A percentile compares a stretch with the other conserved stretches of the same genome.
Conservation (phyloP, 2,797 vertebrate species). For the Cheirogaleus major region DNA sequence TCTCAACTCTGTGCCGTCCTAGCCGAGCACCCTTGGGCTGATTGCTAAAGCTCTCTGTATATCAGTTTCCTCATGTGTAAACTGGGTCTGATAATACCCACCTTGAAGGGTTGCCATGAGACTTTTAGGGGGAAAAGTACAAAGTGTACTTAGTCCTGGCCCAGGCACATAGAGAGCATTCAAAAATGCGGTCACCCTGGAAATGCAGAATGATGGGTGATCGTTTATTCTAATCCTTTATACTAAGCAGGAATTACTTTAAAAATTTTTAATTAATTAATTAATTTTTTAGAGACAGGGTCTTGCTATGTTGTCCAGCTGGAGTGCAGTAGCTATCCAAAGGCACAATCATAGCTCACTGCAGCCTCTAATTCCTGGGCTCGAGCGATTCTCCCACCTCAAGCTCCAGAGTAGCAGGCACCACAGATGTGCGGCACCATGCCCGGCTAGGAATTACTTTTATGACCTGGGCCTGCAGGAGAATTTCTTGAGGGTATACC, state of each 20-base stretch:
- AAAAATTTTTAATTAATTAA: not conserved
- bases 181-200: not conserved
- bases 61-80: slow-evolving; percentile 17
- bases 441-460: not conserved
- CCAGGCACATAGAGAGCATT: not conserved
- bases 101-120: not conserved
- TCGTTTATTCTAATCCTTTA: not conserved
- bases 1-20: not conserved
- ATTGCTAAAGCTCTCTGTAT: not conserved
- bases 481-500: not conserved
- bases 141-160: not conserved
- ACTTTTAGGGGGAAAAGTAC: not conserved
- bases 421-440: not conserved
- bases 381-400: not conserved
- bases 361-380: not conserved
- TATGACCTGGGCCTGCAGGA: not conserved
- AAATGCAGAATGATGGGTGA: not conserved
- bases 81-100: not conserved
- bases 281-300: not conserved
- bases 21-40: not conserved
- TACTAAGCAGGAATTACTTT: not conserved
- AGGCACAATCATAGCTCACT: not conserved
- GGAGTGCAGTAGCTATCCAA: not conserved
- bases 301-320: not conserved
- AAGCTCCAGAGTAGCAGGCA: not conserved